phyloP scores from a whole-genome alignment of 2,113 vertebrate genomes.

The Mesoclemmys tuberculata region DNA sequence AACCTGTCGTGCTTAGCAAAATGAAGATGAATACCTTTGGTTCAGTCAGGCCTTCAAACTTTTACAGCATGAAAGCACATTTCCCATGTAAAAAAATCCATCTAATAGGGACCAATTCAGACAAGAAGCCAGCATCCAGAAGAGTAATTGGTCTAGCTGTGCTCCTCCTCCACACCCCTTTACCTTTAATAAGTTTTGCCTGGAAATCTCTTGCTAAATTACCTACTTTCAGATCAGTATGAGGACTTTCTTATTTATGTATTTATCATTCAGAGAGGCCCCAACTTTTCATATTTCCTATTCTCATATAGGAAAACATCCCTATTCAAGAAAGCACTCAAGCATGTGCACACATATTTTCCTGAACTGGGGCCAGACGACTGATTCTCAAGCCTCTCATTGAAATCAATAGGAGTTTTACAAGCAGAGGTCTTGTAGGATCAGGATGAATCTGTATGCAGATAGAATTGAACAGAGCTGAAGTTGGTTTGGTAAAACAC shows the following conservation, averaged over 20 bases:
- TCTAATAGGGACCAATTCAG: neutral
- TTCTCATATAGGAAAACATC: neutral
- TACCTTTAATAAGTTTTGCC: neutral
- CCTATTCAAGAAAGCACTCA: neutral
- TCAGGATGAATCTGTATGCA: neutral
- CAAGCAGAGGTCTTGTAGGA: neutral
- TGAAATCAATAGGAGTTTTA: neutral
- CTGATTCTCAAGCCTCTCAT: neutral
- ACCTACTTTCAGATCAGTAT: neutral
- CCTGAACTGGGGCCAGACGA: neutral
- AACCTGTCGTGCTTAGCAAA: neutral
- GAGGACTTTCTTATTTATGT: neutral
- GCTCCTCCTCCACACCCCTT: neutral
- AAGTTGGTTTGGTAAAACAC: neutral
- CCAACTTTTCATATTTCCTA: neutral
- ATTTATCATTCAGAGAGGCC: neutral
- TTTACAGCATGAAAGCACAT: accelerated
- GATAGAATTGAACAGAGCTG: neutral
- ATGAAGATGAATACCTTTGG: neutral
- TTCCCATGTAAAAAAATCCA: neutral
- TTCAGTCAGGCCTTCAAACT: neutral
- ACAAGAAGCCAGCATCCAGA: neutral
- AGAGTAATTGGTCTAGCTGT: neutral
- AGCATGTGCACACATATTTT: neutral
- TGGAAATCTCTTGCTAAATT: neutral